Conservation (phyloP, 2,113 vertebrate species). For the Sciurus niger region DNA sequence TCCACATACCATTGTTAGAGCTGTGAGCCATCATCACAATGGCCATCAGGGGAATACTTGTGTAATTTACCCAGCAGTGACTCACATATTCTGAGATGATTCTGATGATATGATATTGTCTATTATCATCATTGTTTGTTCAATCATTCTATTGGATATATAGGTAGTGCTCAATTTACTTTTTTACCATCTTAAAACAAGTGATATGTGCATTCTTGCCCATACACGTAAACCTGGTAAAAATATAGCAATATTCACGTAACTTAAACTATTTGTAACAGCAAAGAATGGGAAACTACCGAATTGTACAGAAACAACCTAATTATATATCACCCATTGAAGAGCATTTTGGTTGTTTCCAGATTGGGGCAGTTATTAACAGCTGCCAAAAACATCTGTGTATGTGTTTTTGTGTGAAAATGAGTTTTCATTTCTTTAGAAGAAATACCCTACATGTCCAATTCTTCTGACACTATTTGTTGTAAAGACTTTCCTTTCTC, state of each 20-base stretch:
- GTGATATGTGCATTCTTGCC: not conserved
- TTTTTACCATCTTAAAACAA: not conserved
- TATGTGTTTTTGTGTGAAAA: no score
- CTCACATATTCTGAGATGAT: not conserved
- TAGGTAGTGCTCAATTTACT: not conserved
- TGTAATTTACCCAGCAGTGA: not conserved
- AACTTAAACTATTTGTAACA: constrained; percentile 37
- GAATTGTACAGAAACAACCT: not conserved
- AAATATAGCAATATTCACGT: not conserved
- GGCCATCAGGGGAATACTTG: not conserved
- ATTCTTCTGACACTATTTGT: not conserved
- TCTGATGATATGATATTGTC: not conserved
- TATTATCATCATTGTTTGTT: not conserved
- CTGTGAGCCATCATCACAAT: not conserved
- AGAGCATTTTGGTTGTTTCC: no score
- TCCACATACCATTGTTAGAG: not conserved
- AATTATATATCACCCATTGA: not conserved
- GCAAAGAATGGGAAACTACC: not conserved
- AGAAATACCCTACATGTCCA: no score
- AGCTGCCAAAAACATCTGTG: no score
- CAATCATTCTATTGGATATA: not conserved
- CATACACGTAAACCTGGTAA: not conserved
- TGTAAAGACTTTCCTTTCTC: not conserved
- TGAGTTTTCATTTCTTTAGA: no score
- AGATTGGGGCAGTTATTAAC: no score